phyloP scores from a whole-genome alignment of 2,113 vertebrate species.

The Setophaga petechia region DNA sequence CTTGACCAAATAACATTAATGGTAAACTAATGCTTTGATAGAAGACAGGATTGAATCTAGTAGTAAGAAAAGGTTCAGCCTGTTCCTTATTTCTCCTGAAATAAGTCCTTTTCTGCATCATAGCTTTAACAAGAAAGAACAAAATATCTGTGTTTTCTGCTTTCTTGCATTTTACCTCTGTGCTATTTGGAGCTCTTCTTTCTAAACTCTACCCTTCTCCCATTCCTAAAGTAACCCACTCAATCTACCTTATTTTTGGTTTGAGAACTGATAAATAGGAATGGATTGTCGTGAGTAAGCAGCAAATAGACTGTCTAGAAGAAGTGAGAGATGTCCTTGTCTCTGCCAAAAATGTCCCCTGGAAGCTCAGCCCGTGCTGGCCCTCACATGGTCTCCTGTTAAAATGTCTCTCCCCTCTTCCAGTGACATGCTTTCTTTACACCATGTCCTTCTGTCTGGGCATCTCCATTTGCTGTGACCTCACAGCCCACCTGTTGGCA shows the following conservation, averaged over 20 bases:
- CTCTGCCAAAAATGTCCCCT: not conserved
- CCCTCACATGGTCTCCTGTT: not conserved
- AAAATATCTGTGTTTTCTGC: rapidly evolving
- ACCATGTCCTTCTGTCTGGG: not conserved
- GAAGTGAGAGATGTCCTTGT: rapidly evolving
- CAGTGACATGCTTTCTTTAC: not conserved
- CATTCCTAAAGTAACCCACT: not conserved
- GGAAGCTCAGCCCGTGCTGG: not conserved
- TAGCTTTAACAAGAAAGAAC: not conserved
- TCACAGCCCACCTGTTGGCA: not conserved
- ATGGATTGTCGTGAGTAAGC: not conserved
- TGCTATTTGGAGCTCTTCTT: not conserved
- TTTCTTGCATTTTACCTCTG: not conserved
- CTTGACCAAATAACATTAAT: not conserved
- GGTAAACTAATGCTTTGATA: not conserved
- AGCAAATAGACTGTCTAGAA: not conserved
- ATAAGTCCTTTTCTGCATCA: not conserved
- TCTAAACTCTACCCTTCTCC: not conserved
- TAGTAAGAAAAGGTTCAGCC: not conserved
- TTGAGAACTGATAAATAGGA: not conserved
- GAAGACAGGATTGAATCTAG: not conserved
- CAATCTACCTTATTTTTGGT: not conserved
- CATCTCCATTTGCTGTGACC: not conserved
- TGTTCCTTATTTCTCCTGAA: not conserved
- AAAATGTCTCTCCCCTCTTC: not conserved